Percentiles rank a stretch among this genome's conserved stretches.
phyloP scores from a whole-genome alignment of 2,888 invertebrate species.

The Synergus itoensis region DNA sequence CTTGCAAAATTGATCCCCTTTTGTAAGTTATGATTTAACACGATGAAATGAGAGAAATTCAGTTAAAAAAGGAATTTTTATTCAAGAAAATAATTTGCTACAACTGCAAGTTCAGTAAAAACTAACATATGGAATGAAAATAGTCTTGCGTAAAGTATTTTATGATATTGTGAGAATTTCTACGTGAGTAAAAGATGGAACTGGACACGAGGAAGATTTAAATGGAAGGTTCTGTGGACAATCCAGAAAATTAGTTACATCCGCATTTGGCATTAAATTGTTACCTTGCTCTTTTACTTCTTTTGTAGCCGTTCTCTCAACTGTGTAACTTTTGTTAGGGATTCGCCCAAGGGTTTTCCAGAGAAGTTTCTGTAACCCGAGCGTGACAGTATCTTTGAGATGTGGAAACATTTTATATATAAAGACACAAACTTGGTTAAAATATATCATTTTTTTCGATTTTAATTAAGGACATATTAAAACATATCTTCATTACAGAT shows the following conservation, averaged over 20 bases:
- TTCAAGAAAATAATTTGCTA: background rate
- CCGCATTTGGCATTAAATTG: conserved; percentile 69
- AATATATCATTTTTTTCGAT: background rate
- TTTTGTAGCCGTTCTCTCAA: conserved; percentile 69
- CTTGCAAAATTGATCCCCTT: background rate
- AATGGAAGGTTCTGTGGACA: conserved; percentile 68
- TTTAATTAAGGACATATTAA: too few relatives aligned
- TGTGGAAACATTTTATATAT: background rate
- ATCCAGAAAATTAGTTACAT: conserved; percentile 73
- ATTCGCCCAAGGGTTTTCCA: conserved; percentile 67
- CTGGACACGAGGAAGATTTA: conserved; percentile 60
- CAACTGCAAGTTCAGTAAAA: background rate
- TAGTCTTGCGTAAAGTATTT: background rate
- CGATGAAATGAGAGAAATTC: conserved; percentile 43
- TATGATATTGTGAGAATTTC: background rate
- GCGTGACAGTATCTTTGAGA: conserved; percentile 21
- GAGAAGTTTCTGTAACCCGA: conserved; percentile 43
- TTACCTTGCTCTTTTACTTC: conserved; percentile 64
- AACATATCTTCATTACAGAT: too few relatives aligned
- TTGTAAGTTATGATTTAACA: conserved; percentile 18
- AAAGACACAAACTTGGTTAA: background rate
- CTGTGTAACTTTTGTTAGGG: conserved; percentile 72
- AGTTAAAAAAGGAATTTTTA: background rate
- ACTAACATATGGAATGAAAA: background rate
- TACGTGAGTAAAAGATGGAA: background rate